These are phyloP conservation scores for Pachliopta kotzebuea DNA, from an alignment of 2,888 invertebrate species.

Conservation along the genomic window DNA sequence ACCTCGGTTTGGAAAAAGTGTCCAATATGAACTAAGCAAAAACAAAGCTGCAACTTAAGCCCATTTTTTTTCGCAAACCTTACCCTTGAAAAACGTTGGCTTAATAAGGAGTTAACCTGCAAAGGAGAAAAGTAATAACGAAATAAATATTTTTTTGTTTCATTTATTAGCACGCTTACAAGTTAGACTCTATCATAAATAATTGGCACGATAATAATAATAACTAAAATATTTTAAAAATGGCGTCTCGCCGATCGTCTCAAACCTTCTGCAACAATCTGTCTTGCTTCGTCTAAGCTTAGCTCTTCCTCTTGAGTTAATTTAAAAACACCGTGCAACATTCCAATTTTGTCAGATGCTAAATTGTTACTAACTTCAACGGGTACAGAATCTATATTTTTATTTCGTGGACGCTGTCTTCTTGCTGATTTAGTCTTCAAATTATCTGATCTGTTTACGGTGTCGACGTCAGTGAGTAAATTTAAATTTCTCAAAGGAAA, in stretches of 20 bases:
- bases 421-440: no score
- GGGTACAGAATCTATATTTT: neutral
- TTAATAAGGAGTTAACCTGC: no score
- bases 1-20: no score
- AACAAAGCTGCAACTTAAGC: no score
- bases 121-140: neutral
- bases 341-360: neutral
- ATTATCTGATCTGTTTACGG: no score
- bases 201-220: constrained; percentile 6
- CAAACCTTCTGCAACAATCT: neutral
- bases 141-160: neutral
- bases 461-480: neutral
- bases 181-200: constrained; percentile 1
- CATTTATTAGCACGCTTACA: constrained; percentile 18
- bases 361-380: neutral
- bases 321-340: constrained; percentile 1
- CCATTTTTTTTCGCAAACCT: no score
- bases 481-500: neutral
- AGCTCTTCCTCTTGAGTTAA: constrained; percentile 1
- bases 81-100: no score
- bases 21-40: no score
- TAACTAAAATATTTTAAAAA: neutral
- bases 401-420: no score
- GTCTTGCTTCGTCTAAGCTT: constrained; percentile 4
- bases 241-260: neutral